Evolutionary conservation across 2,113 vertebrate genomes (phyloP).

Genomic region (Micronycteris hirsuta): DNA sequence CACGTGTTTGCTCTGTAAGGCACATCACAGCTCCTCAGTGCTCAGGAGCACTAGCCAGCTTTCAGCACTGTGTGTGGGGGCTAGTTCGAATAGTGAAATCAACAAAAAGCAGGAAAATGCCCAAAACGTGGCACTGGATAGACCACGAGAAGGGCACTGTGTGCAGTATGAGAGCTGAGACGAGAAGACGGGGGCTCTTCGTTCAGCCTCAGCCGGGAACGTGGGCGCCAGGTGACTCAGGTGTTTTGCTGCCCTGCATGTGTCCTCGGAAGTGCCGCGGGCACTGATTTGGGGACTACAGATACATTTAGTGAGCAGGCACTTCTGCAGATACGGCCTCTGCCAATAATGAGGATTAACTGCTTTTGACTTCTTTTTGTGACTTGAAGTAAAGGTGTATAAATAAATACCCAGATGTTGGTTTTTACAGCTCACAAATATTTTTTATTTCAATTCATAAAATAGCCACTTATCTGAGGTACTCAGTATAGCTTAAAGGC

Average conservation of each 20-base stretch:
- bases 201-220: background rate
- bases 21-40: rapidly evolving
- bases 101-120: background rate
- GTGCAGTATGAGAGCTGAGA: background rate
- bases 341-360: rapidly evolving
- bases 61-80: background rate
- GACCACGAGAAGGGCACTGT: background rate
- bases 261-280: background rate
- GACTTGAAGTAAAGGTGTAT: background rate
- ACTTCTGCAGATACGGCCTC: background rate
- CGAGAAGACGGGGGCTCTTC: background rate
- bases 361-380: background rate
- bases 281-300: background rate
- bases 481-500: background rate
- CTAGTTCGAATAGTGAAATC: background rate
- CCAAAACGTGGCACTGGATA: background rate
- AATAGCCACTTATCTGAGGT: background rate
- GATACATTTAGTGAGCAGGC: background rate
- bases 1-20: background rate
- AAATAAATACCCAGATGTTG: background rate
- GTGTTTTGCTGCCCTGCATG: background rate
- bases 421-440: background rate
- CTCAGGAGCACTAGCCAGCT: background rate
- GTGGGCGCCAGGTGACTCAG: rapidly evolving
- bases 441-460: background rate